Percentiles rank a stretch among this genome's conserved stretches.
Evolutionary conservation across 2,797 vertebrate species (phyloP).

Genomic region (Champsocephalus gunnari): DNA sequence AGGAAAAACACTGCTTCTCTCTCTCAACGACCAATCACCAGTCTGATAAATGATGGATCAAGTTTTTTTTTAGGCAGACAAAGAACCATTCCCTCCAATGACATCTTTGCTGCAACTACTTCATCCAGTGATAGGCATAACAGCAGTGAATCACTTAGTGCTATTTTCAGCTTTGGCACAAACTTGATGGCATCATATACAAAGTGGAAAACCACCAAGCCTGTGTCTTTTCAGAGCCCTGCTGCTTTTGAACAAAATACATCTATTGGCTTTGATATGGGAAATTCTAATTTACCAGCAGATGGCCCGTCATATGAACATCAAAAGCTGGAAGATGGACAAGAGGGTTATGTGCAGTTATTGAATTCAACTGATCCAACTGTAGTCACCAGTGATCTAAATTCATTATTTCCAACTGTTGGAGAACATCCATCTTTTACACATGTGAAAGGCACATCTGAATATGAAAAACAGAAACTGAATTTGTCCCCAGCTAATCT

Average conservation of each 20-base stretch:
- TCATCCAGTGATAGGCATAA: conserved; percentile 46
- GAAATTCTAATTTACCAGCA: conserved; percentile 58
- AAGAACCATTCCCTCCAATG: conserved; percentile 29
- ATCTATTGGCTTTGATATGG: conserved; percentile 56
- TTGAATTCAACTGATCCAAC: conserved; percentile 47
- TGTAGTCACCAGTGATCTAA: conserved; percentile 26
- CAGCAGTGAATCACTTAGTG: conserved; percentile 44
- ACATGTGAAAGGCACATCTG: conserved; percentile 33
- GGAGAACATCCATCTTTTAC: conserved; percentile 39
- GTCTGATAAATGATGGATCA: conserved; percentile 46
- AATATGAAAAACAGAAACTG: conserved; percentile 32
- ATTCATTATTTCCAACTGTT: conserved; percentile 46
- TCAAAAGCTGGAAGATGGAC: conserved; percentile 50
- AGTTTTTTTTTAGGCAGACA: conserved; percentile 54
- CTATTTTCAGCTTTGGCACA: conserved; percentile 74
- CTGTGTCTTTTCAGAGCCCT: conserved; percentile 50
- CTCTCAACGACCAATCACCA: conserved; percentile 39
- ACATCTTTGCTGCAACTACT: conserved; percentile 42
- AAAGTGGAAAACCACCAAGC: conserved; percentile 65
- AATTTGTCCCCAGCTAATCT: conserved; percentile 45
- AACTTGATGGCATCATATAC: conserved; percentile 61
- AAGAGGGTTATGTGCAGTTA: conserved; percentile 36
- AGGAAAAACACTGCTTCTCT: conserved; percentile 16
- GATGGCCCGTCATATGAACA: conserved; percentile 55
- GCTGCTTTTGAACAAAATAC: conserved; percentile 58